A percentile compares a stretch with the other conserved stretches of the same genome.
phyloP scores from a whole-genome alignment of 2,888 invertebrate species.

The Flexamia atlantica region DNA sequence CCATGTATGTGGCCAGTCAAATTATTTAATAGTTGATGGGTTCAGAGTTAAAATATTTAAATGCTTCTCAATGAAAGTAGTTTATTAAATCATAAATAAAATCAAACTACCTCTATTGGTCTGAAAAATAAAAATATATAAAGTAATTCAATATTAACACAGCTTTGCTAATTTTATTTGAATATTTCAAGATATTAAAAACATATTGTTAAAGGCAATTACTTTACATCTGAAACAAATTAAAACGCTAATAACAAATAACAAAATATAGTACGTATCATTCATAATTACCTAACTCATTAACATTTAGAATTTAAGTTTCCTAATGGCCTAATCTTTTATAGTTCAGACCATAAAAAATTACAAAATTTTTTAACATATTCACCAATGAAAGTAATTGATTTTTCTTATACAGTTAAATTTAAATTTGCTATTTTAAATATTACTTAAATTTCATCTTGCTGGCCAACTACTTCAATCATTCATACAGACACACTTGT shows the following conservation, averaged over 20 bases:
- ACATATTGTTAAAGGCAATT: not conserved
- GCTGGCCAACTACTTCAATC: slow-evolving; percentile 23
- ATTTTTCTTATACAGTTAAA: too few relatives aligned
- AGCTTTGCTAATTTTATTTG: not conserved
- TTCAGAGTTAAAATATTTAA: not conserved
- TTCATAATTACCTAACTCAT: not conserved
- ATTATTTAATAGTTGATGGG: not conserved
- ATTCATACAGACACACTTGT: slow-evolving; percentile 25
- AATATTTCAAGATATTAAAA: not conserved
- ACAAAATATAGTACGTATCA: not conserved
- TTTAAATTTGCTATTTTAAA: slow-evolving; percentile 7
- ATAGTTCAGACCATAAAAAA: too few relatives aligned
- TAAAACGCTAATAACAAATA: not conserved
- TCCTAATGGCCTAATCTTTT: too few relatives aligned
- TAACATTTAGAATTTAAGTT: too few relatives aligned
- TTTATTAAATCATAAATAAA: slow-evolving; percentile 3
- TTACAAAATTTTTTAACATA: too few relatives aligned
- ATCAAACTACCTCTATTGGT: not conserved
- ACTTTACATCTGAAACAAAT: not conserved
- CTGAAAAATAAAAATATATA: not conserved
- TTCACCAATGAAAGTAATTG: too few relatives aligned
- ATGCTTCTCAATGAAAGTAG: slow-evolving; percentile 4
- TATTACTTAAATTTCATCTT: not conserved
- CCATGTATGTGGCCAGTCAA: slow-evolving; percentile 8
- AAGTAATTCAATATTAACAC: not conserved